A percentile compares a stretch with the other conserved stretches of the same genome.
Conservation (phyloP, 2,113 vertebrate genomes). For the Nothobranchius furzeri region DNA sequence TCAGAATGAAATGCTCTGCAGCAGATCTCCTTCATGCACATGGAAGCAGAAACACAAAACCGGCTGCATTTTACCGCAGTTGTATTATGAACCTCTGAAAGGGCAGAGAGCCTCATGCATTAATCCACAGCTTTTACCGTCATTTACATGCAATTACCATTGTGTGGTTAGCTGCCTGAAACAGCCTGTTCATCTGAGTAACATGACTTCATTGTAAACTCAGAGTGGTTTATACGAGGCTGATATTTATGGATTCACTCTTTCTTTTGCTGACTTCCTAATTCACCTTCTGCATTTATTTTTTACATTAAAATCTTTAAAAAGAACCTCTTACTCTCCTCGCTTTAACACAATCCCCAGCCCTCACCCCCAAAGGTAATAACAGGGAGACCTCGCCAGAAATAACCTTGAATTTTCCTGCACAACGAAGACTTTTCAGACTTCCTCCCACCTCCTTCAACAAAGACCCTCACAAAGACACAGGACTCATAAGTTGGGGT, state of each 20-base stretch:
- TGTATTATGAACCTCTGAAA: not conserved
- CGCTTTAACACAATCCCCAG: not conserved
- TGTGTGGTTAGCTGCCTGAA: slow-evolving; percentile 4
- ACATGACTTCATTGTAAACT: not conserved
- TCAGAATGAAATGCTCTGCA: not conserved
- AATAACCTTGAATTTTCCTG: not conserved
- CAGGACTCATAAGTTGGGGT: not conserved
- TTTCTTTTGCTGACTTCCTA: too few species aligned
- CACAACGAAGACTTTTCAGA: not conserved
- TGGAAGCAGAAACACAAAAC: not conserved
- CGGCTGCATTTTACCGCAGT: not conserved
- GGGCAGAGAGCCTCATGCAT: not conserved
- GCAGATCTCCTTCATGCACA: not conserved
- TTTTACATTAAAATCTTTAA: not conserved
- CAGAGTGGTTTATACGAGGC: not conserved
- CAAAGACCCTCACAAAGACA: slow-evolving; percentile 1
- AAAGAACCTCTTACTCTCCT: not conserved
- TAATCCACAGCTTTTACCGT: slow-evolving; percentile 5
- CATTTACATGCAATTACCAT: slow-evolving; percentile 10
- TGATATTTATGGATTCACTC: not conserved
- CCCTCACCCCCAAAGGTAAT: not conserved
- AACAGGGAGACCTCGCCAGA: not conserved
- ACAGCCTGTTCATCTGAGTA: slow-evolving; percentile 12
- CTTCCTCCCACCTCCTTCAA: not conserved
- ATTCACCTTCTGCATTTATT: not conserved